A percentile compares a stretch with the other conserved stretches of the same genome.
These are phyloP conservation scores for Scarus forsteni DNA, from an alignment of 2,797 vertebrate species.

Conservation along the genomic window DNA sequence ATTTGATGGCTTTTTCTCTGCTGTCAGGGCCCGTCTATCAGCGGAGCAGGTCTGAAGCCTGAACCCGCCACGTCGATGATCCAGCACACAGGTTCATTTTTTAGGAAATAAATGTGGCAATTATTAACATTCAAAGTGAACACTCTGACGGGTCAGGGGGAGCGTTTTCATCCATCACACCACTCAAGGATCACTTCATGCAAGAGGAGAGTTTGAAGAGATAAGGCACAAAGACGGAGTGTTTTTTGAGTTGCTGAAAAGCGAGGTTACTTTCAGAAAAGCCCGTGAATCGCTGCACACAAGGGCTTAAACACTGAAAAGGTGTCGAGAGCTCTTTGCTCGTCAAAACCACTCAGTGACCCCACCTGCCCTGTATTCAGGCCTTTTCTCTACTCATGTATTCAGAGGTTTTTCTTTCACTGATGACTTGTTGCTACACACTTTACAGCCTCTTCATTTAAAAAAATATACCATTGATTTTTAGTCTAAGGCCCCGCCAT, in stretches of 20 bases:
- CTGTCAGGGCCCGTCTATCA: conserved; percentile 72
- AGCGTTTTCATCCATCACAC: conserved; percentile 32
- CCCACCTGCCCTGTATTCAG: neutral
- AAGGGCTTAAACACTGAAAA: neutral
- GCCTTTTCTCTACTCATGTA: neutral
- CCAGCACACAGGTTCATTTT: conserved; percentile 36
- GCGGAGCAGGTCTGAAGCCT: conserved; percentile 52
- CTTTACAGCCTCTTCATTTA: neutral
- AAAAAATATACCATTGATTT: neutral
- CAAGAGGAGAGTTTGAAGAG: conserved; percentile 16
- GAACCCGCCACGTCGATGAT: conserved; percentile 58
- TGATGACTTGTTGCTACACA: neutral
- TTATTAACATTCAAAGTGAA: conserved; percentile 64
- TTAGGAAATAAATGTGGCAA: conserved; percentile 61
- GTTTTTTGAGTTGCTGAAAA: neutral
- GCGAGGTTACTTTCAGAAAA: conserved; percentile 8
- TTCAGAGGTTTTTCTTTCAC: neutral
- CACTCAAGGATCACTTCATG: conserved; percentile 16
- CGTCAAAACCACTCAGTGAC: neutral
- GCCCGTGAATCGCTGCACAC: neutral
- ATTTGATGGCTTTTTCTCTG: conserved; percentile 70
- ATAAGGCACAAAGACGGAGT: neutral
- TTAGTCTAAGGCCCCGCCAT: neutral
- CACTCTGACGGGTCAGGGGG: conserved; percentile 47
- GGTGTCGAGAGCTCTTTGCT: conserved; percentile 17